phyloP scores from a whole-genome alignment of 2,888 invertebrate genomes.

The Patella caerulea region DNA sequence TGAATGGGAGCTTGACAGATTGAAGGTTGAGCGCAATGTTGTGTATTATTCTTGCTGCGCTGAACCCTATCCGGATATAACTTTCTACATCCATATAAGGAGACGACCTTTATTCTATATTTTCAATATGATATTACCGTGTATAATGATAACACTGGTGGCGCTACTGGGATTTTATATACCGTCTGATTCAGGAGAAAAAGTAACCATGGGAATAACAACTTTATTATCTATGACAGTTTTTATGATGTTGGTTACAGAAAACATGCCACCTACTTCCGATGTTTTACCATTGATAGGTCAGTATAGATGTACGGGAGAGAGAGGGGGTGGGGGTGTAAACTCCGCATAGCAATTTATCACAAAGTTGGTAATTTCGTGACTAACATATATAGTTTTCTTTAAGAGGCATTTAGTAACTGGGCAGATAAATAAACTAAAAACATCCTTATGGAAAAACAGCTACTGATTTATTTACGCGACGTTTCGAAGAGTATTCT shows the following conservation, averaged over 20 bases:
- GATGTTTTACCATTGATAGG: constrained; percentile 75
- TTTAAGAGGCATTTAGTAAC: too few relatives aligned
- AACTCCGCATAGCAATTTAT: neutral
- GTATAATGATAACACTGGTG: constrained; percentile 75
- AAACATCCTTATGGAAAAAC: too few relatives aligned
- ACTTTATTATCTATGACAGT: constrained; percentile 76
- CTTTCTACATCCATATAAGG: constrained; percentile 73
- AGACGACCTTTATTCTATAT: constrained; percentile 75
- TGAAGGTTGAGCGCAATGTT: constrained; percentile 72
- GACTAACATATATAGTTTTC: neutral
- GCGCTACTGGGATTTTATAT: constrained; percentile 76
- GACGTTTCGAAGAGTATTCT: too few relatives aligned
- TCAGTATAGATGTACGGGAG: constrained; percentile 43
- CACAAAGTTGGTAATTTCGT: neutral
- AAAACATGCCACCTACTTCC: constrained; percentile 75
- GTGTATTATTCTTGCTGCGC: constrained; percentile 75
- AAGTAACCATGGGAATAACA: constrained; percentile 74
- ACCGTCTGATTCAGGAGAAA: constrained; percentile 75
- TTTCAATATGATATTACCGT: constrained; percentile 75
- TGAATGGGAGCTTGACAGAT: constrained; percentile 82
- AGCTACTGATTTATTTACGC: too few relatives aligned
- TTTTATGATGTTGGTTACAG: constrained; percentile 75
- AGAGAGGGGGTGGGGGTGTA: neutral
- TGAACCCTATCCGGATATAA: constrained; percentile 74
- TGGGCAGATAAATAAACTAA: too few relatives aligned